Base-by-base conservation (phyloP, 2,797 vertebrate genomes). In the Etheostoma perlongum region DNA sequence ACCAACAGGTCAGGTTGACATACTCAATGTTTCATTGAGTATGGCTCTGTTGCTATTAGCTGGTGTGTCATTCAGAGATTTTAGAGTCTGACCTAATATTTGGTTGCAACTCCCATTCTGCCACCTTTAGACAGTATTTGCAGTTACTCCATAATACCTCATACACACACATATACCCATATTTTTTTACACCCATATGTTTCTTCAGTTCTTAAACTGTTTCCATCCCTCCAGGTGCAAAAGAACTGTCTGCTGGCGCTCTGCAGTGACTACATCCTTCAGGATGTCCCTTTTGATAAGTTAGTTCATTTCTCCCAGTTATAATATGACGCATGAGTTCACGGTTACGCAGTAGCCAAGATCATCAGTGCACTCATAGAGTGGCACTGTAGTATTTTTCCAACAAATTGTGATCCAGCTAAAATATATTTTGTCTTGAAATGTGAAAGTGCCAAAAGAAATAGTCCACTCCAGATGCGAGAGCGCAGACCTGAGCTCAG, bases 251-350 rank as follows among this genome's bases (percentile, higher is more conserved):
- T 99, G 67, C 95, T 99, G 89, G 96, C 96, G 4, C 95, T 99
- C 42, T 97, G 97, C 94, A 98, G 96, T 87, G 96, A 98, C 88
- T 95, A 96, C 87, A 97, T 99, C 85, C 96, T 99, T 81, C 96
- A 98, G 85, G 96, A 97, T 62, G 96, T 98, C 87, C 96, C 97
- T n/a, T 99, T 99, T 93, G 96, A 99, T 95, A 97, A 96, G 97
- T 95, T 87, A 92, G 95, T 90, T 76, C 53, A 4, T 75, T 74
- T 76, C n/a, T 23, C 14, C 30, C 25, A 47, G 10, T 70, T 72
- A 21, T 67, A 58, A 48, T 58, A 46, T 49, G n/a, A 72, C 4
- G 11, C 65, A 15, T 51, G 53, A 71, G 48, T 12, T 36, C 49
- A n/a, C 12, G 3, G 21, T 46, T 6, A 4, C 2, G 13, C 63